Conservation (phyloP, 2,888 invertebrate species). For the Lycia hirtaria region DNA sequence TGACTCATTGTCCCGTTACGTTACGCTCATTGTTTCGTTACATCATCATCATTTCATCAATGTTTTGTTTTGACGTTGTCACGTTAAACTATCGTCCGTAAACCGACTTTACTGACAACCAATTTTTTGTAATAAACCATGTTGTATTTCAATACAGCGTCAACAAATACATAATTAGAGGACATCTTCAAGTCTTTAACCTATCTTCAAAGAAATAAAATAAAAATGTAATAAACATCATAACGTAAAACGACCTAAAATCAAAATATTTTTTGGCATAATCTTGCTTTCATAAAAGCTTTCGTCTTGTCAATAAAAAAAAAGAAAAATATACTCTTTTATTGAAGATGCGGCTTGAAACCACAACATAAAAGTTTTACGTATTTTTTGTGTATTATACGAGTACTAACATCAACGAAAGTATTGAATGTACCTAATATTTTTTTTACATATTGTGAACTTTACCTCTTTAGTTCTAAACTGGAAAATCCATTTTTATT, state of each 20-base stretch:
- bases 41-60: no score
- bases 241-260: slow-evolving; percentile 13
- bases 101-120: no score
- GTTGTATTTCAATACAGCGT: no score
- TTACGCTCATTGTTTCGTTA: no score
- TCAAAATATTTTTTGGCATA: slow-evolving; percentile 21
- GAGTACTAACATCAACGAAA: slow-evolving; percentile 18
- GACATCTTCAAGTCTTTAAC: not conserved
- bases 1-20: no score
- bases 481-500: slow-evolving; percentile 5
- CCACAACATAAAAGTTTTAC: slow-evolving; percentile 31
- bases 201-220: slow-evolving; percentile 8
- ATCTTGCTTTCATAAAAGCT: slow-evolving; percentile 20
- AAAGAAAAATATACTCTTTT: slow-evolving; percentile 27
- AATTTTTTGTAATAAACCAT: no score
- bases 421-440: slow-evolving; percentile 13
- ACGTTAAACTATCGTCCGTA: no score
- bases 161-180: not conserved
- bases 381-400: slow-evolving; percentile 19
- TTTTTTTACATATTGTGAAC: slow-evolving; percentile 15
- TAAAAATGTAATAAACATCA: slow-evolving; percentile 16
- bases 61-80: no score
- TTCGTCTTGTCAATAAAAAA: slow-evolving; percentile 25
- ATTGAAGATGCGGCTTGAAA: slow-evolving; percentile 26
- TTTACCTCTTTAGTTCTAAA: slow-evolving; percentile 5